Evolutionary conservation across 2,113 vertebrate species (phyloP), one percentile per base, ranked within the genome.

Genomic region (Dicerorhinus sumatrensis): DNA sequence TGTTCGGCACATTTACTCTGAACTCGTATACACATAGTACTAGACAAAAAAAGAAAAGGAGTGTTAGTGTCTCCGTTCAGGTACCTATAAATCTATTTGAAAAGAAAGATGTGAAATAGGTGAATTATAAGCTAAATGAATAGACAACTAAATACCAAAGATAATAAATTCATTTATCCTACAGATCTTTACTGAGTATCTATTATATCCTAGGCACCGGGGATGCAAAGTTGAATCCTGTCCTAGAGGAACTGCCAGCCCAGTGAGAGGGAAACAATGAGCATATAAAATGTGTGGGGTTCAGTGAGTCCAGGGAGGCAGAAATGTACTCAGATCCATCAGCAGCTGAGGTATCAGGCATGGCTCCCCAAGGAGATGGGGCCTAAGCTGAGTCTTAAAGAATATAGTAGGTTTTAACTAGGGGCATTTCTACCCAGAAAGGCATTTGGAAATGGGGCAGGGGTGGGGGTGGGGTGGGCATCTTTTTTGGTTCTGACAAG

Each of bases 51-150:
- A 76, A 29, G 8, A 62, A 84, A 56, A 18, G n/a, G 79, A n/a
- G 33, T 42, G 20, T 70, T 84, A 11, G 3, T 33, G 2, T 75
- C 46, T 79, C 51, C n/a, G 42, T 86, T 94, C n/a, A 84, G 62
- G 33, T n/a, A 21, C 5, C 6, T 89, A 82, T 48, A n/a, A 33
- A 42, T 13, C 21, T 83, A 51, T 92, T n/a, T 70, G 56, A 86
- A 96, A 95, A 79, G 54, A 69, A 92, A 93, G 65, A 67, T 21
- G 5, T 65, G 58, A 95, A 93, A 48, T 75, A 60, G 73, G 31
- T 60, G 92, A 95, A 89, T 72, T 84, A 70, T 20, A 73, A 87
- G 42, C 36, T 76, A 54, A n/a, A 80, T 58, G n/a, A 75, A 94
- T 1, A 56, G 69, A 72, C 46, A 89, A 72, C 65, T 13, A 62